Percentiles rank a stretch among this genome's conserved stretches.
These are phyloP conservation scores for Myotis davidii DNA, from an alignment of 2,113 vertebrate genomes.

Conservation along the genomic window DNA sequence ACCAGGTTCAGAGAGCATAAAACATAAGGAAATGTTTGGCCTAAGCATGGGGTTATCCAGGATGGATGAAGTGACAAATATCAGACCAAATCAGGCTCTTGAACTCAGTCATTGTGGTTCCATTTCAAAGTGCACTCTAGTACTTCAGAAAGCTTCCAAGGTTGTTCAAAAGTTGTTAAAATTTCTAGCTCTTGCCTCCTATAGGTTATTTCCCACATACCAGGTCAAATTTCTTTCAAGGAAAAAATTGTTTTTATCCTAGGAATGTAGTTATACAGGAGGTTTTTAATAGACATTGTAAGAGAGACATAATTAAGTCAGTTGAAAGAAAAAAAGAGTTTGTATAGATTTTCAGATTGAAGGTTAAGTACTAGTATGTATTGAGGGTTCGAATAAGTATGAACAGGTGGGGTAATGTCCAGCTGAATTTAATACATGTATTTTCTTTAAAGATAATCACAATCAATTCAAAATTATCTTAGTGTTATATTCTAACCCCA, in stretches of 20 bases:
- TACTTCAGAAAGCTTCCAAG: neutral
- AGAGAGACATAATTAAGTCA: neutral
- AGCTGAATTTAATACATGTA: neutral
- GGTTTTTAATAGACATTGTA: neutral
- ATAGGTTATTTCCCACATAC: neutral
- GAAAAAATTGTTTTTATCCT: neutral
- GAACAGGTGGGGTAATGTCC: neutral
- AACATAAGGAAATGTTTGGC: neutral
- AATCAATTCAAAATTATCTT: neutral
- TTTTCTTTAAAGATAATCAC: neutral
- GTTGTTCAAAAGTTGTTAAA: neutral
- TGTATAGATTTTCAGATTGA: neutral
- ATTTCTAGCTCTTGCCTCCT: neutral
- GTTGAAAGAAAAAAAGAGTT: neutral
- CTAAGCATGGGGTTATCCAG: neutral
- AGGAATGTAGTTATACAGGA: neutral
- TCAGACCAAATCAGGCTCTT: neutral
- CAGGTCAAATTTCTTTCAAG: neutral
- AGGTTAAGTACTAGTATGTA: neutral
- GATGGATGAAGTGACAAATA: neutral
- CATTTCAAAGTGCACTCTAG: neutral
- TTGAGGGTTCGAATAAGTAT: neutral
- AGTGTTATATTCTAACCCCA: neutral
- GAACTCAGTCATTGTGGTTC: too few species aligned
- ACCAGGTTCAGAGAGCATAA: neutral